Evolutionary conservation across 1,140 invertebrate genomes (phyloP), one percentile per base, ranked within the genome.

Genomic region (Drosophila hydei): DNA sequence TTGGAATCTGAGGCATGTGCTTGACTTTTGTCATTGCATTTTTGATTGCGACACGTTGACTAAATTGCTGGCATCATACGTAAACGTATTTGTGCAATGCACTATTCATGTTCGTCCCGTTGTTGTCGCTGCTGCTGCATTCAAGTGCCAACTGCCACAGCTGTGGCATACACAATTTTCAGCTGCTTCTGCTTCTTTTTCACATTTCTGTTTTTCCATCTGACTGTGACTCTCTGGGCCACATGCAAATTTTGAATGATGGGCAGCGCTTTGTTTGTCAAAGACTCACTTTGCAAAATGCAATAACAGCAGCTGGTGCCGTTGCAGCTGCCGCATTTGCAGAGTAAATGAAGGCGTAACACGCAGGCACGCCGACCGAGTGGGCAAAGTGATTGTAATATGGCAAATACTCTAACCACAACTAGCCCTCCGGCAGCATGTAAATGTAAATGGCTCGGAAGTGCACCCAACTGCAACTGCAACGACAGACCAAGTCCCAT

Each of bases 31-130:
- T 19, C 54, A 14, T 11, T 45, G 50, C 67, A 65, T 47, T 67
- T 72, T 55, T 67, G 55, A 72, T 70, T 63, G 60, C 42, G 59
- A 52, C 45, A 70, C 59, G 61, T 64, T 64, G 63, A 27, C 50
- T 30, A 72, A 67, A 52, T 67, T 18, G 16, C 27, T 25, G 18
- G 21, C 62, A 43, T 59, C 54, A 52, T 38, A 42, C 33, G 40
- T 25, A 42, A 27, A 43, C 19, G 52, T 55, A 55, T 30, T 48
- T 50, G 36, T 51, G 45, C 21, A 64, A 40, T 23, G 50, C 30
- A 54, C 30, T 21, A 33, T 69, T 47, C 40, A 56, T 56, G 42
- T n/a, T n/a, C n/a, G n/a, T n/a, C n/a, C n/a, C n/a, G n/a, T n/a
- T n/a, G n/a, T n/a, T n/a, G n/a, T n/a, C n/a, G n/a, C n/a, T n/a